Conservation (phyloP, 1,140 invertebrate species). For the Sesamia nonagrioides region DNA sequence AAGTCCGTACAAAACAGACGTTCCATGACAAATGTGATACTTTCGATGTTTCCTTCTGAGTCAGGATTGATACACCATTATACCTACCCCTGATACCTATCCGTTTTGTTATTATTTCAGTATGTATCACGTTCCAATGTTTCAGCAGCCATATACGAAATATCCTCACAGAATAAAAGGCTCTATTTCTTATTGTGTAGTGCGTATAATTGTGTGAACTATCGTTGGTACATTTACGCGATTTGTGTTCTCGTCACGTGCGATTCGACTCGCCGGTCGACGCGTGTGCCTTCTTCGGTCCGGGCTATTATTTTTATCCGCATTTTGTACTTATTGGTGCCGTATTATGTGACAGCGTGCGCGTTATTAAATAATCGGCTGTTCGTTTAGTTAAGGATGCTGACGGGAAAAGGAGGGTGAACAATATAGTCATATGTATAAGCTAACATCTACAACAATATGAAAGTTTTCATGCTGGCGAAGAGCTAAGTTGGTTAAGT, state of each 20-base stretch:
- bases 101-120: slow-evolving; percentile 72
- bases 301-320: slow-evolving; percentile 67
- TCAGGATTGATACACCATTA: slow-evolving; percentile 55
- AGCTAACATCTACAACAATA: no score
- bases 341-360: slow-evolving; percentile 66
- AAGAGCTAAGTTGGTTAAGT: slow-evolving; percentile 28
- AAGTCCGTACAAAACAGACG: neutral
- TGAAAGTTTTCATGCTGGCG: neutral
- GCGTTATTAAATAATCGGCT: slow-evolving; percentile 67
- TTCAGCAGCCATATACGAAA: slow-evolving; percentile 46
- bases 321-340: slow-evolving; percentile 71
- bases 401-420: neutral
- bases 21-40: slow-evolving; percentile 42
- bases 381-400: slow-evolving; percentile 47
- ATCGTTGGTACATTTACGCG: slow-evolving; percentile 13
- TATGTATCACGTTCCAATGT: slow-evolving; percentile 68
- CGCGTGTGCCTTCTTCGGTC: slow-evolving; percentile 59
- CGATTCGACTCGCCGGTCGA: slow-evolving; percentile 61
- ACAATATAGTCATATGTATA: no score
- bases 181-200: slow-evolving; percentile 50
- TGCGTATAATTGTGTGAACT: slow-evolving; percentile 53
- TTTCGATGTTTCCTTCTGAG: slow-evolving; percentile 43
- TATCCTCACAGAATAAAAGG: slow-evolving; percentile 56
- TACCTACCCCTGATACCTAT: slow-evolving; percentile 45
- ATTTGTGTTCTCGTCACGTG: slow-evolving; percentile 72